A percentile compares a stretch with the other conserved stretches of the same genome.
phyloP scores from a whole-genome alignment of 1,140 invertebrate species.

The Drosophila lacertosa region DNA sequence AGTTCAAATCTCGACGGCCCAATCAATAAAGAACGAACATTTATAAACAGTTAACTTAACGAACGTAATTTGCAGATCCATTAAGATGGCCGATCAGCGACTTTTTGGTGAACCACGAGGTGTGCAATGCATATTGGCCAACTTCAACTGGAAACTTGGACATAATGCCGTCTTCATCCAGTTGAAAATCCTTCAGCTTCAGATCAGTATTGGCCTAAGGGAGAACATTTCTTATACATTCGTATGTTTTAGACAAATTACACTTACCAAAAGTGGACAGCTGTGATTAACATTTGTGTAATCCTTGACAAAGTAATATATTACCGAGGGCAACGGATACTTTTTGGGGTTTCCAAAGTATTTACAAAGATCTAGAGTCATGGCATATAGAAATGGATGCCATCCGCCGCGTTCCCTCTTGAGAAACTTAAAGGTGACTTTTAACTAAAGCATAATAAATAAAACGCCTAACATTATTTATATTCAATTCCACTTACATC shows the following conservation, averaged over 20 bases:
- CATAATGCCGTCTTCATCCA: background rate
- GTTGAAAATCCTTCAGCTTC: background rate
- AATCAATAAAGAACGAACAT: too few species aligned
- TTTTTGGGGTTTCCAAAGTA: slow-evolving; percentile 19
- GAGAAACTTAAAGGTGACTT: slow-evolving; percentile 2
- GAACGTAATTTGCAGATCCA: background rate
- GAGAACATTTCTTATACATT: too few species aligned
- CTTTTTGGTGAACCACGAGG: background rate
- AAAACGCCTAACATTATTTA: too few species aligned
- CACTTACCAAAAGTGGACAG: slow-evolving; percentile 35
- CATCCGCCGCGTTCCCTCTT: slow-evolving; percentile 25
- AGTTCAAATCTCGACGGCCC: too few species aligned
- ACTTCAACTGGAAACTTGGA: background rate
- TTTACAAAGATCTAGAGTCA: slow-evolving; percentile 25
- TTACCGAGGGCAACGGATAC: slow-evolving; percentile 25
- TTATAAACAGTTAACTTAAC: too few species aligned
- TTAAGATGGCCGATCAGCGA: background rate
- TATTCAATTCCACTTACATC: slow-evolving; percentile 5
- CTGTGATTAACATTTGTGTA: slow-evolving; percentile 43
- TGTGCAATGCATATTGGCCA: background rate
- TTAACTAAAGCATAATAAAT: background rate
- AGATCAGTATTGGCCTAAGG: slow-evolving; percentile 11
- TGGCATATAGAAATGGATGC: slow-evolving; percentile 50
- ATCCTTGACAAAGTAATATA: slow-evolving; percentile 11
- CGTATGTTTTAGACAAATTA: background rate